Conservation (phyloP, 2,113 vertebrate species). For the Pica pica region DNA sequence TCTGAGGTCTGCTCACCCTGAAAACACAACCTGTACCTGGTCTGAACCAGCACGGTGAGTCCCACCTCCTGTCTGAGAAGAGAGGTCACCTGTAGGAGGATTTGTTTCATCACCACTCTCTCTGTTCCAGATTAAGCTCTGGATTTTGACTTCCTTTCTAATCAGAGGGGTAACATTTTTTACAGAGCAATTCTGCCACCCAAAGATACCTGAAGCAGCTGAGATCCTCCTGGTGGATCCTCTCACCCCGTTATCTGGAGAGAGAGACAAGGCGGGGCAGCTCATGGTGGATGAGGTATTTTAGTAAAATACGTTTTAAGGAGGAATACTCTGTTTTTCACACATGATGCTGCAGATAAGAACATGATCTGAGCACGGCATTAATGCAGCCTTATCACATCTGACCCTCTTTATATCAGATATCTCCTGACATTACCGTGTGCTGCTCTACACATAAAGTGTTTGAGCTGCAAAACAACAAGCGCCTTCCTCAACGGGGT, state of each 20-base stretch:
- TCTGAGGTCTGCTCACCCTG: not conserved
- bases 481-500: not conserved
- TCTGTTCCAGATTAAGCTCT: not conserved
- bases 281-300: not conserved
- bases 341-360: not conserved
- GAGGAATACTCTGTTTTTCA: not conserved
- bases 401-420: not conserved
- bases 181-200: not conserved
- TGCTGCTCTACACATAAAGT: fast-evolving
- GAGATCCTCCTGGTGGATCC: not conserved
- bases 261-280: not conserved
- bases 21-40: not conserved
- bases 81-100: not conserved
- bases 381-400: not conserved
- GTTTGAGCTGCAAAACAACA: not conserved
- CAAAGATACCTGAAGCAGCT: not conserved
- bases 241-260: not conserved
- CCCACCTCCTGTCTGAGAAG: not conserved
- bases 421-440: not conserved
- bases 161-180: not conserved
- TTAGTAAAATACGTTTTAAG: not conserved
- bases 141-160: not conserved
- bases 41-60: not conserved
- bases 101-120: not conserved
- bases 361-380: fast-evolving